Percentiles rank a stretch among this genome's conserved stretches.
Evolutionary conservation across 2,888 invertebrate species (phyloP).

Genomic region (Eucera pruinosa): DNA sequence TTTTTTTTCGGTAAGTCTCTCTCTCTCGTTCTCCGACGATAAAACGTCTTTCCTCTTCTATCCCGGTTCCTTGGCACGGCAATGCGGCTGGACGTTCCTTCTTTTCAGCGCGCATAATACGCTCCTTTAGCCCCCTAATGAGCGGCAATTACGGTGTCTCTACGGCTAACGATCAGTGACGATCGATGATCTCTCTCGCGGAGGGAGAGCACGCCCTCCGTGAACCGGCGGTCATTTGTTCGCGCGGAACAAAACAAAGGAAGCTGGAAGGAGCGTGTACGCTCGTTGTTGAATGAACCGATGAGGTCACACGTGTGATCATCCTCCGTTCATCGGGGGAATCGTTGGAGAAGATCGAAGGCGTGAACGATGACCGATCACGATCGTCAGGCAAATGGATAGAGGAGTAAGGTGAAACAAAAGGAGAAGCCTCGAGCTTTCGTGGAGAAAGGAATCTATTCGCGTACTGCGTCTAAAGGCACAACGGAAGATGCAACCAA

Average conservation of each 20-base stretch:
- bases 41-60: constrained; percentile 20
- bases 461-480: neutral
- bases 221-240: constrained; percentile 73
- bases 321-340: constrained; percentile 24
- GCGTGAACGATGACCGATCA: constrained; percentile 43
- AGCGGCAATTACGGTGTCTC: constrained; percentile 77
- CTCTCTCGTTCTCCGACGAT: constrained; percentile 7
- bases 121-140: constrained; percentile 75
- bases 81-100: constrained; percentile 63
- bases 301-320: constrained; percentile 50
- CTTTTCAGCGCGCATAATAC: constrained; percentile 75
- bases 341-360: constrained; percentile 47
- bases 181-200: constrained; percentile 73
- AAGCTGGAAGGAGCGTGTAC: constrained; percentile 31
- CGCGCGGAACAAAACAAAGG: constrained; percentile 68
- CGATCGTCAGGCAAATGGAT: constrained; percentile 7
- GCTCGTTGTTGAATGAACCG: constrained; percentile 57
- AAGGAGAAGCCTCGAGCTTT: constrained; percentile 10
- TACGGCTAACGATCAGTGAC: constrained; percentile 75
- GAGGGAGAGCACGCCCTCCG: constrained; percentile 70
- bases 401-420: constrained; percentile 30
- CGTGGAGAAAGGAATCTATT: neutral
- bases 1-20: constrained; percentile 46
- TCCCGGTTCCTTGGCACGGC: constrained; percentile 50
- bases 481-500: neutral